Evolutionary conservation across 2,888 invertebrate species (phyloP).

Genomic region (Imbricaverruca yamaguchii): DNA sequence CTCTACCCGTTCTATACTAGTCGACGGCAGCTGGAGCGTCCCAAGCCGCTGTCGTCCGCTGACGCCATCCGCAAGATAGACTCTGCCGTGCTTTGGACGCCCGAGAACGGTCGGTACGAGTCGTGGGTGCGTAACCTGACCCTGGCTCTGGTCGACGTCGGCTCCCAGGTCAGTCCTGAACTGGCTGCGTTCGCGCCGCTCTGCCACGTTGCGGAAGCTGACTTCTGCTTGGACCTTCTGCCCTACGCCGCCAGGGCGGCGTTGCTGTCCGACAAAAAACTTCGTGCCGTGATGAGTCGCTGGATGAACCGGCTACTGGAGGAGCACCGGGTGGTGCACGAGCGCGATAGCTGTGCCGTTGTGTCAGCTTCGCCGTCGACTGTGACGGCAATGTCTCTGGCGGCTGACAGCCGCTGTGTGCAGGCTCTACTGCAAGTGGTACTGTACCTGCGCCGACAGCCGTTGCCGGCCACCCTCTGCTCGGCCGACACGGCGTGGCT

Average conservation of each 20-base stretch:
- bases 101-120: slow-evolving; percentile 1
- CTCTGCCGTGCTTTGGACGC: background rate
- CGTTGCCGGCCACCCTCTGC: background rate
- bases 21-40: background rate
- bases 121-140: background rate
- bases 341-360: background rate
- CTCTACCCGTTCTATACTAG: background rate
- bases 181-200: background rate
- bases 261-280: background rate
- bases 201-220: background rate
- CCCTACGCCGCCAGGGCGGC: background rate
- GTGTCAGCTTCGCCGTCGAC: background rate
- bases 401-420: background rate
- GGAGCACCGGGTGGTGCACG: background rate
- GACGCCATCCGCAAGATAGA: background rate
- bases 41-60: background rate
- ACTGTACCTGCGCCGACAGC: slow-evolving; percentile 3
- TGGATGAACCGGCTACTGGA: background rate
- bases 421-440: background rate
- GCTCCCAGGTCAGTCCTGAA: background rate
- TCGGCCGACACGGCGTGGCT: background rate
- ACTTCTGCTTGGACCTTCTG: background rate
- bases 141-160: background rate
- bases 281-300: background rate
- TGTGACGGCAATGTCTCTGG: background rate